Evolutionary conservation across 2,888 invertebrate species (phyloP).

Genomic region (Pedicia rivosa): DNA sequence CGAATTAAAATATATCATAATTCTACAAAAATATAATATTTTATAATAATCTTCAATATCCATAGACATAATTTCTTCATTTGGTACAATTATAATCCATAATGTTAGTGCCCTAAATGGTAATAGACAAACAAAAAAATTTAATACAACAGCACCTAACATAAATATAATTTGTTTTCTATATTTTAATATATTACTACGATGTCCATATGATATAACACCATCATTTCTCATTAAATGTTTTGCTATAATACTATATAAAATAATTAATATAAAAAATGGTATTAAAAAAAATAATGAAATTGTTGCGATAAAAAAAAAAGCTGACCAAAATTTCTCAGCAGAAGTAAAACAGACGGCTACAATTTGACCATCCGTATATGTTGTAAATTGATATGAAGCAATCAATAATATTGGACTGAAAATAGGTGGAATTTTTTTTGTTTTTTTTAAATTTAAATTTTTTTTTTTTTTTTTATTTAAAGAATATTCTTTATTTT

Average conservation of each 20-base stretch:
- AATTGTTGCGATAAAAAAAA: constrained; percentile 67
- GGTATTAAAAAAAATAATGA: constrained; percentile 75
- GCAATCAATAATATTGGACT: constrained; percentile 78
- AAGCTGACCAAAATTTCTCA: constrained; percentile 57
- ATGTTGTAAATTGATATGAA: constrained; percentile 52
- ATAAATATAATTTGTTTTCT: constrained; percentile 73
- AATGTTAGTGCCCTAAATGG: constrained; percentile 79
- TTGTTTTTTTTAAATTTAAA: no score
- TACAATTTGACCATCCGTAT: constrained; percentile 48
- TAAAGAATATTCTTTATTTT: no score
- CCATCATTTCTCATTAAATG: constrained; percentile 69
- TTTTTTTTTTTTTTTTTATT: no score
- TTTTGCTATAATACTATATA: constrained; percentile 74
- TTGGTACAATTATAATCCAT: constrained; percentile 68
- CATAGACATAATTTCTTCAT: constrained; percentile 46
- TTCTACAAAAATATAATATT: constrained; percentile 68
- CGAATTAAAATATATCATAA: constrained; percentile 80
- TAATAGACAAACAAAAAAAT: constrained; percentile 78
- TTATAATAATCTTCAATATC: constrained; percentile 71
- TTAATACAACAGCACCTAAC: constrained; percentile 76
- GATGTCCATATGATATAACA: constrained; percentile 44
- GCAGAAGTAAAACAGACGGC: constrained; percentile 71
- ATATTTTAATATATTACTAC: constrained; percentile 46
- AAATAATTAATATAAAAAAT: constrained; percentile 57
- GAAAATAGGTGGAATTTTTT: constrained; percentile 27